phyloP scores from a whole-genome alignment of 2,888 invertebrate species.

The Strigamia transsilvanica region DNA sequence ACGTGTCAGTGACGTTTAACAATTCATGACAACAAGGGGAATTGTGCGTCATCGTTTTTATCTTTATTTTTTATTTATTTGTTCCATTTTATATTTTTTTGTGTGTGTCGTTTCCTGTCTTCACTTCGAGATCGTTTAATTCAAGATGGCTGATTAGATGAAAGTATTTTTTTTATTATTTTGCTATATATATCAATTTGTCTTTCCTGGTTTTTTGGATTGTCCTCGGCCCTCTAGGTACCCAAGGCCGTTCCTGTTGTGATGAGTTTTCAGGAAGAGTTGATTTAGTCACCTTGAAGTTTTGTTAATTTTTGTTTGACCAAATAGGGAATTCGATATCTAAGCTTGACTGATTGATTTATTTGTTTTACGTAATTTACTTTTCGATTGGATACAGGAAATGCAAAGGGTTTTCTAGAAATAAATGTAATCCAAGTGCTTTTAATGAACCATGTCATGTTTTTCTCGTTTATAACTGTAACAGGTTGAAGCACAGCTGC shows the following conservation, averaged over 20 bases:
- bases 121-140: too few species aligned
- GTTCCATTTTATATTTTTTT: too few species aligned
- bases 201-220: slow-evolving; percentile 18
- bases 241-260: not conserved
- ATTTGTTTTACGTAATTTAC: not conserved
- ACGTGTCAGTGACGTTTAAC: too few species aligned
- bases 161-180: too few species aligned
- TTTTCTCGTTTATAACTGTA: slow-evolving; percentile 12
- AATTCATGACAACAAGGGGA: too few species aligned
- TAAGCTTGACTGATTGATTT: too few species aligned
- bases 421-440: not conserved
- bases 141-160: not conserved
- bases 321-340: not conserved
- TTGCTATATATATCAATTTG: not conserved
- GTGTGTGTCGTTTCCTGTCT: too few species aligned
- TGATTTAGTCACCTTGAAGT: not conserved
- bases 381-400: not conserved
- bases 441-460: not conserved
- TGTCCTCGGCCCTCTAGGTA: slow-evolving; percentile 18
- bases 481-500: slow-evolving; percentile 31
- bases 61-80: too few species aligned
- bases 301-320: not conserved
- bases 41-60: too few species aligned
- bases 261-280: slow-evolving; percentile 12
- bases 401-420: not conserved